These are phyloP conservation scores for Digitonthophagus gazella DNA, from an alignment of 2,888 invertebrate species.

Conservation along the genomic window DNA sequence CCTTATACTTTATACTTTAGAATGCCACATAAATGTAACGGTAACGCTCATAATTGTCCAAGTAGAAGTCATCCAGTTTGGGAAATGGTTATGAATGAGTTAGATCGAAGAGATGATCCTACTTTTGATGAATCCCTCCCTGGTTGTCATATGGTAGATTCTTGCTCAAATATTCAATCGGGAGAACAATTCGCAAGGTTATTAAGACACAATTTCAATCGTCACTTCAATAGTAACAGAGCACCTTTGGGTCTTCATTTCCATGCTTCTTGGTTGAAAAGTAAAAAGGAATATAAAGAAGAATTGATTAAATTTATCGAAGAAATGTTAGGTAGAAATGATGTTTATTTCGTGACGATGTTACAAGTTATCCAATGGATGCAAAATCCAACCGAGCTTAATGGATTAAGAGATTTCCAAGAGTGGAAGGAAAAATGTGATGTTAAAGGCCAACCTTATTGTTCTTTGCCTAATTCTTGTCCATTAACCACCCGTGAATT, in stretches of 20 bases:
- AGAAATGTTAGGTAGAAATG: constrained; percentile 84
- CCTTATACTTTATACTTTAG: constrained; percentile 96
- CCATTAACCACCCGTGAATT: constrained; percentile 85
- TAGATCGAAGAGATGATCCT: constrained; percentile 90
- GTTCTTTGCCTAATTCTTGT: constrained; percentile 88
- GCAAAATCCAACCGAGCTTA: constrained; percentile 89
- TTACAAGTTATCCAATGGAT: constrained; percentile 91
- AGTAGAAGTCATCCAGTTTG: constrained; percentile 88
- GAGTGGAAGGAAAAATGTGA: constrained; percentile 96
- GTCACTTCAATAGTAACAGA: constrained; percentile 89
- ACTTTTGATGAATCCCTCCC: constrained; percentile 91
- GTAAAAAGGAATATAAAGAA: constrained; percentile 89
- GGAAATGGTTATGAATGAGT: constrained; percentile 96
- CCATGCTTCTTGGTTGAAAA: constrained; percentile 94
- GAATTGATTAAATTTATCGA: constrained; percentile 91
- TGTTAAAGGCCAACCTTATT: constrained; percentile 90
- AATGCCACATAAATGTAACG: constrained; percentile 94
- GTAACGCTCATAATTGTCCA: constrained; percentile 91
- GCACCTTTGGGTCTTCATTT: constrained; percentile 91
- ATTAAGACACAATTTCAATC: constrained; percentile 90
- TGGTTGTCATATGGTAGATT: constrained; percentile 93
- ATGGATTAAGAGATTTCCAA: constrained; percentile 84
- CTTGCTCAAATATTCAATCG: constrained; percentile 88
- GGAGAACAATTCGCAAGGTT: constrained; percentile 89
- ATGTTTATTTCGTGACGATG: constrained; percentile 91